A percentile compares a stretch with the other conserved stretches of the same genome.
Evolutionary conservation across 2,888 invertebrate species (phyloP).

Genomic region (Ferrisia virgata): DNA sequence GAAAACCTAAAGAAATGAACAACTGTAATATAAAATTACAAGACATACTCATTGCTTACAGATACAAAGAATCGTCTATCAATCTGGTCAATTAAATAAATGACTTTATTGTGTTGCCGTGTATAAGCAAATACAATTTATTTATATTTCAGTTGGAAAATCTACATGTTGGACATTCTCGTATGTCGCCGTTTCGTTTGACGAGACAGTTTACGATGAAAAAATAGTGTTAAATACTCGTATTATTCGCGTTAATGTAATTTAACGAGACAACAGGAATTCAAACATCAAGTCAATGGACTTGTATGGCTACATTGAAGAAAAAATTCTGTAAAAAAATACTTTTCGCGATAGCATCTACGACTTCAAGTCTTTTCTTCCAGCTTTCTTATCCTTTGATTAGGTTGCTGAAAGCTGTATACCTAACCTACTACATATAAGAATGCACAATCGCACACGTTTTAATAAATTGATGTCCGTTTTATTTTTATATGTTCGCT

Average conservation of each 20-base stretch:
- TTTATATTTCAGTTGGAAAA: neutral
- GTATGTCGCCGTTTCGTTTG: slow-evolving; percentile 3
- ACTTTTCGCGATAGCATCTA: neutral
- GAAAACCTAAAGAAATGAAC: neutral
- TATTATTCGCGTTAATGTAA: slow-evolving; percentile 30
- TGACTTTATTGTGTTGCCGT: slow-evolving; percentile 35
- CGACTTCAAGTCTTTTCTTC: neutral
- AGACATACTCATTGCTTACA: slow-evolving; percentile 29
- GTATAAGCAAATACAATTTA: slow-evolving; percentile 34
- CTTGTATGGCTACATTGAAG: neutral
- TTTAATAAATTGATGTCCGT: neutral
- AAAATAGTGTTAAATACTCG: slow-evolving; percentile 30
- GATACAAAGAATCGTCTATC: slow-evolving; percentile 18
- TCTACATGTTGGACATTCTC: slow-evolving; percentile 13
- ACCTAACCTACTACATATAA: too few species aligned
- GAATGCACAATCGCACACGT: neutral
- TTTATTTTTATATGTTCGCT: neutral
- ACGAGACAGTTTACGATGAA: slow-evolving; percentile 13
- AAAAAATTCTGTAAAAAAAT: slow-evolving; percentile 25
- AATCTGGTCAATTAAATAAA: slow-evolving; percentile 37
- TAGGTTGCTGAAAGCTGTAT: neutral
- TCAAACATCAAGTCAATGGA: slow-evolving; percentile 17
- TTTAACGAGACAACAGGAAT: slow-evolving; percentile 33
- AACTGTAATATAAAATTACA: slow-evolving; percentile 24
- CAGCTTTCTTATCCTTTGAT: neutral